Conservation (phyloP, 2,797 vertebrate species). For the Alfaro cultratus region DNA sequence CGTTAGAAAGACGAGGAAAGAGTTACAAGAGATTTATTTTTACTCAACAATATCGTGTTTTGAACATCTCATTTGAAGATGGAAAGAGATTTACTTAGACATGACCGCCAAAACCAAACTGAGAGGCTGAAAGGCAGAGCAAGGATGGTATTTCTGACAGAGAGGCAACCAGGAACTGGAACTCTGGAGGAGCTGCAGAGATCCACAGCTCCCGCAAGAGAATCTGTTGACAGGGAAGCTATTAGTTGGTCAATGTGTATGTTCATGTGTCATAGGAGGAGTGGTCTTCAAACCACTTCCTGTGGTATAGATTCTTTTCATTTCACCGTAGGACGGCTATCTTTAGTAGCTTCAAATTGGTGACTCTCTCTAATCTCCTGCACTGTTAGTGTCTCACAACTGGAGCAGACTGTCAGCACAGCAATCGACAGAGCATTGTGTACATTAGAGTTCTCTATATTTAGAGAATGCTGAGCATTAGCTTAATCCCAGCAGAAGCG, state of each 20-base stretch:
- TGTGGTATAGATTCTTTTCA: slow-evolving; percentile 30
- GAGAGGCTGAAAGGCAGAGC: background rate
- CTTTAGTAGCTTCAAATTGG: slow-evolving; percentile 25
- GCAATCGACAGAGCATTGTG: slow-evolving; percentile 58
- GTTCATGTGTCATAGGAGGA: slow-evolving; percentile 28
- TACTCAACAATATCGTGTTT: background rate
- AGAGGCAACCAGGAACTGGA: background rate
- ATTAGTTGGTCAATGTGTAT: slow-evolving; percentile 27
- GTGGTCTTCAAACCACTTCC: slow-evolving; percentile 33
- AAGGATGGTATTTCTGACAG: background rate
- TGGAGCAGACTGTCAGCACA: slow-evolving; percentile 64
- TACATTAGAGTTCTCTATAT: slow-evolving; percentile 69
- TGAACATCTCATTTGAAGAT: background rate
- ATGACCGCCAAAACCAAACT: background rate
- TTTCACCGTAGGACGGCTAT: slow-evolving; percentile 30
- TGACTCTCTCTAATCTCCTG: slow-evolving; percentile 32
- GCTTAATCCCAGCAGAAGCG: slow-evolving; percentile 58
- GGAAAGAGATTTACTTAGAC: background rate
- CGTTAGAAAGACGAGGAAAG: background rate
- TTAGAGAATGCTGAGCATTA: slow-evolving; percentile 69
- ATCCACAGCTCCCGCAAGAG: background rate
- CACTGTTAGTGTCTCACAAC: slow-evolving; percentile 52
- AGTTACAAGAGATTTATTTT: background rate
- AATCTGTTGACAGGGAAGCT: background rate
- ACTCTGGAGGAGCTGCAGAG: background rate